Base-by-base conservation (phyloP, 2,888 invertebrate genomes). In the Spilosoma lubricipeda region DNA sequence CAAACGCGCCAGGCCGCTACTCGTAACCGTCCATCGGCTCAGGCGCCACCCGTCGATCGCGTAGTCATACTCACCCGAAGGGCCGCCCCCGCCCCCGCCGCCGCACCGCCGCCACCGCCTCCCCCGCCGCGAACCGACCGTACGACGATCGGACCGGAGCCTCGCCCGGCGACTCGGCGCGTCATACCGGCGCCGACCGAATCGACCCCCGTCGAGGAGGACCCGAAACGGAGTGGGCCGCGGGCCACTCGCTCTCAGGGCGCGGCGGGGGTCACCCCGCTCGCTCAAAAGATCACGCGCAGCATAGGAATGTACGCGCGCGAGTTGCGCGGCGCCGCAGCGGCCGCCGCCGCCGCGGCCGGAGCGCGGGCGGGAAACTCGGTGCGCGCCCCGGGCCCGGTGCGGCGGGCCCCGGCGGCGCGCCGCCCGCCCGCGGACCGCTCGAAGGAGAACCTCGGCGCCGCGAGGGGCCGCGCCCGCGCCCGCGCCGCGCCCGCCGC, bases 381-480 rank as follows among this genome's bases (percentile, higher is more conserved):
- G 80, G 86, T 87, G 91, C 93, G 93, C 93, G 93, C 92, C 93
- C 92, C 93, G 91, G 93, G 91, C 82, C 89, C 91, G 88, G 90
- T 87, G 91, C 92, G 91, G 88, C 90, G 92, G 90, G 87, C 88
- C 89, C 91, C 90, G 91, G 92, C 89, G 92, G 92, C 92, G 91
- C 91, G 90, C 82, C 90, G 89, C 82, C 89, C 83, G 86, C 86
- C 86, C 84, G 88, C 88, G 80, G 90, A 88, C 87, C 92, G 93
- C 90, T 93, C 91, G 87, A 94, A 95, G 92, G 95, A 95, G 93
- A 95, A 95, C 90, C 91, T 89, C 88, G 91, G 91, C 89, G 91
- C 86, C 89, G 90, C 87, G 85, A 87, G 88, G 87, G 89, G 90
- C 82, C 88, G 91, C 88, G 91, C 86, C 75, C 90, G 91, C 90